Evolutionary conservation across 2,888 invertebrate genomes (phyloP).

Genomic region (Ceratothoa steindachneri): DNA sequence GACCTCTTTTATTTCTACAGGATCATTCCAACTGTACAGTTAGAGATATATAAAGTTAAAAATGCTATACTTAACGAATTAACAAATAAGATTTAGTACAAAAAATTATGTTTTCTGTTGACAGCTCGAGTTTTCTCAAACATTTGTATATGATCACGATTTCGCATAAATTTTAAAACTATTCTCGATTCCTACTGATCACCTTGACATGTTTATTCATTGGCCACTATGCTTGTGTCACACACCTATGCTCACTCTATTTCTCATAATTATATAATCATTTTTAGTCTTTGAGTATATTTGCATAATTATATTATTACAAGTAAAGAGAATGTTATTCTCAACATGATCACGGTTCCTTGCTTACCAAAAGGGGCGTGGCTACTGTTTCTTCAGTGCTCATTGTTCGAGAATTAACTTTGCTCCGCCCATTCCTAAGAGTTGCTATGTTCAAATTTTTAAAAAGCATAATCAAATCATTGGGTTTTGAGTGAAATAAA

Average conservation of each 20-base stretch:
- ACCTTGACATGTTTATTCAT: no score
- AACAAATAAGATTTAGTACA: not conserved
- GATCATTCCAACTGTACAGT: no score
- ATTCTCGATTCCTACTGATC: no score
- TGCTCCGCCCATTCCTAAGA: not conserved
- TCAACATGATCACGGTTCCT: not conserved
- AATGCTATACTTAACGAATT: not conserved
- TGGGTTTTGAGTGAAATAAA: not conserved
- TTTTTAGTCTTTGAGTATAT: not conserved
- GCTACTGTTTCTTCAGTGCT: not conserved
- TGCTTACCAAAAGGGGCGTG: constrained; percentile 3
- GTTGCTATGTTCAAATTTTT: not conserved
- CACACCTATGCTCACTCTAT: not conserved
- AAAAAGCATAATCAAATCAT: not conserved
- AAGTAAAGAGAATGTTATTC: not conserved
- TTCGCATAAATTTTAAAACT: no score
- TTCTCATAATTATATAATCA: not conserved
- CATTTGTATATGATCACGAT: no score
- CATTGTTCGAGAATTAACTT: not conserved
- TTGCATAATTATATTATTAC: not conserved
- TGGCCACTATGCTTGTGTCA: no score
- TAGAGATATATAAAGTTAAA: not conserved
- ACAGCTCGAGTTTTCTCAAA: not conserved
- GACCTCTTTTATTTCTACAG: no score
- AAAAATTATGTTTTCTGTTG: not conserved